These are phyloP conservation scores for Drosophila colorata DNA, from an alignment of 2,888 invertebrate genomes.

Conservation along the genomic window DNA sequence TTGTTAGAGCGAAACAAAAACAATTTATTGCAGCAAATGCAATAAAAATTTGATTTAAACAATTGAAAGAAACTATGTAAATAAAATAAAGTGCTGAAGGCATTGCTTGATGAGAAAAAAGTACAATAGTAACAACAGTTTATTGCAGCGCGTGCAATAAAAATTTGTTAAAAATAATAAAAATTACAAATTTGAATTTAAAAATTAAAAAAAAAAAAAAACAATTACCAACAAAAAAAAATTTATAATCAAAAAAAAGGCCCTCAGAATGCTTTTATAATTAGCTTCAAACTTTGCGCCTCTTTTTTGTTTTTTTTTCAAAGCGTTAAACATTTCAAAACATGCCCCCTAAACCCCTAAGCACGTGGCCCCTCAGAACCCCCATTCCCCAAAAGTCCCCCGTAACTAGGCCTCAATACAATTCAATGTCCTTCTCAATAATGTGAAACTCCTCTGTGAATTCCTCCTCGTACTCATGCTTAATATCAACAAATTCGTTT, in stretches of 20 bases:
- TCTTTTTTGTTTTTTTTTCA: background rate
- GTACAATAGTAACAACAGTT: conserved; percentile 17
- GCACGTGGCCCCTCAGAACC: conserved; percentile 1
- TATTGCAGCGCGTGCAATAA: conserved; percentile 31
- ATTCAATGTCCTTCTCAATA: conserved; percentile 74
- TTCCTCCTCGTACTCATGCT: conserved; percentile 65
- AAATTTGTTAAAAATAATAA: background rate
- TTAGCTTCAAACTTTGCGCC: background rate
- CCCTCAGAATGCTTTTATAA: background rate
- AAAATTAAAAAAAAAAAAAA: too few species aligned
- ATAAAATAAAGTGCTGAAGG: background rate
- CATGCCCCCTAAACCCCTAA: conserved; percentile 1
- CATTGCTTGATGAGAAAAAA: background rate
- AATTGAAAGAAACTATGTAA: background rate
- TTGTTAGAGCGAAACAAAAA: conserved; percentile 17
- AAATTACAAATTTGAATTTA: too few species aligned
- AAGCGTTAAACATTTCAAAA: conserved; percentile 36
- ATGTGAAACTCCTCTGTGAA: conserved; percentile 63
- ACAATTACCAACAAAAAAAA: too few species aligned
- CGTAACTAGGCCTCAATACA: conserved; percentile 53
- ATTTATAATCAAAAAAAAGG: conserved; percentile 1
- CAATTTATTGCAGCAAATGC: conserved; percentile 41
- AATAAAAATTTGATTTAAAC: conserved; percentile 26
- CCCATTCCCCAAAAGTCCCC: background rate
- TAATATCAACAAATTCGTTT: conserved; percentile 63